Conservation (phyloP, 1,140 invertebrate species). For the Eumaeus atala region DNA sequence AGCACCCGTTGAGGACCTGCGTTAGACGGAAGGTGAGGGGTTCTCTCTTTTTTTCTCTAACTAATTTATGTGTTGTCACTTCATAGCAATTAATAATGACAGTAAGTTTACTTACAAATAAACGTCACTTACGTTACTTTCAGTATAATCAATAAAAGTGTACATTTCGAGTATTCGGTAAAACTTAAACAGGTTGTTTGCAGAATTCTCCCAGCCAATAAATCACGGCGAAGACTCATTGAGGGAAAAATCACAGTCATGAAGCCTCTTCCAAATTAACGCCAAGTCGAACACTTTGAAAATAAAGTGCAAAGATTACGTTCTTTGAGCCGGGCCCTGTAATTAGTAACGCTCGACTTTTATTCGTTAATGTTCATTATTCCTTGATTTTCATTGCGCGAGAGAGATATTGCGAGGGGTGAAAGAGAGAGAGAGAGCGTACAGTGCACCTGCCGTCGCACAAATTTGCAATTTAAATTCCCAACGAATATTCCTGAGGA, state of each 20-base stretch:
- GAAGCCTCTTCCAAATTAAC: conserved; percentile 67
- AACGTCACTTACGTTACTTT: too few relatives aligned
- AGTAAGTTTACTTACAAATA: too few relatives aligned
- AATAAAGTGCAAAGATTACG: conserved; percentile 71
- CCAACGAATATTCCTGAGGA: conserved; percentile 68
- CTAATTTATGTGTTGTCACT: too few relatives aligned
- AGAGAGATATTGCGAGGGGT: conserved; percentile 33
- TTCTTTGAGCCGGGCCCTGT: conserved; percentile 59
- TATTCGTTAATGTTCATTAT: conserved; percentile 75
- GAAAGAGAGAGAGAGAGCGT: conserved; percentile 37
- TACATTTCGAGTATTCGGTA: too few relatives aligned
- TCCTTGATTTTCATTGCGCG: conserved; percentile 61
- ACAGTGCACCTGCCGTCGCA: conserved; percentile 62
- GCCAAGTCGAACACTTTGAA: conserved; percentile 53
- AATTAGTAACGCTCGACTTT: conserved; percentile 75
- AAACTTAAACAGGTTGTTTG: too few relatives aligned
- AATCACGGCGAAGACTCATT: conserved; percentile 58
- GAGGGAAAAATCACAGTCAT: conserved; percentile 70
- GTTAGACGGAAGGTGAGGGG: too few relatives aligned
- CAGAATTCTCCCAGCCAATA: conserved; percentile 38
- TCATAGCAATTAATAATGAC: too few relatives aligned
- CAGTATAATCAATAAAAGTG: too few relatives aligned
- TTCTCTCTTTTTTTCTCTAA: too few relatives aligned
- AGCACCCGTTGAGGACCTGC: too few relatives aligned
- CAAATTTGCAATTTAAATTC: conserved; percentile 76